Evolutionary conservation across 2,888 invertebrate species (phyloP), one percentile per base, ranked within the genome.

Genomic region (Ceraclea dissimilis): DNA sequence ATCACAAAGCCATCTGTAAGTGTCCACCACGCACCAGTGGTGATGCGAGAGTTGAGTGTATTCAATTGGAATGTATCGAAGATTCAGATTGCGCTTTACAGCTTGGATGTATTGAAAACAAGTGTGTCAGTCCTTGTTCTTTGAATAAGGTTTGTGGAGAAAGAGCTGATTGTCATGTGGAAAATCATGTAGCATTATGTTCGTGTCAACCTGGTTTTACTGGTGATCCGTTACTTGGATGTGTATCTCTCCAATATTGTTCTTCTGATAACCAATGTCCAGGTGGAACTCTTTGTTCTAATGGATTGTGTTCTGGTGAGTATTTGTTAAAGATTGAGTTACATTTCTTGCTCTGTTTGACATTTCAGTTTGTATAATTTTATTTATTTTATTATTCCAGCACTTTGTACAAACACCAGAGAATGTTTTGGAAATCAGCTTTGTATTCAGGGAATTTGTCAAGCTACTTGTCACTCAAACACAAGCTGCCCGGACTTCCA

Each of bases 361-460:
- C n/a, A 10, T 2, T 51, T 13, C 11, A 16, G 11, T 49, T 49
- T 8, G 8, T 4, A 13, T n/a, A 50, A 50, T 1, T 49, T 19
- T 21, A 48, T n/a, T n/a, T 43, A 21, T 39, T 21, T 48, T 44
- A 26, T 47, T n/a, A 60, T 77, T 75, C 66, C 70, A 78, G 86
- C 90, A 13, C 70, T 88, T 17, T 93, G 93, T 67, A 81, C 84
- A 63, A 88, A 85, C 63, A 82, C 88, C 18, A 81, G 93, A 60
- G 93, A 93, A 64, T 93, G 93, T 67, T 85, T 93, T 54, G 81
- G 82, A 16, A 89, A 91, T 65, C 93, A 93, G 73, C 74, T 91
- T 13, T 93, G 93, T 66, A 85, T 93, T 58, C 86, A 90, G 70
- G 85, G 84, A 11, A 82, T 89, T n/a, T 93, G 93, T 67, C 86